Evolutionary conservation across 2,888 invertebrate species (phyloP).

Genomic region (Pollenia griseotomentosa): DNA sequence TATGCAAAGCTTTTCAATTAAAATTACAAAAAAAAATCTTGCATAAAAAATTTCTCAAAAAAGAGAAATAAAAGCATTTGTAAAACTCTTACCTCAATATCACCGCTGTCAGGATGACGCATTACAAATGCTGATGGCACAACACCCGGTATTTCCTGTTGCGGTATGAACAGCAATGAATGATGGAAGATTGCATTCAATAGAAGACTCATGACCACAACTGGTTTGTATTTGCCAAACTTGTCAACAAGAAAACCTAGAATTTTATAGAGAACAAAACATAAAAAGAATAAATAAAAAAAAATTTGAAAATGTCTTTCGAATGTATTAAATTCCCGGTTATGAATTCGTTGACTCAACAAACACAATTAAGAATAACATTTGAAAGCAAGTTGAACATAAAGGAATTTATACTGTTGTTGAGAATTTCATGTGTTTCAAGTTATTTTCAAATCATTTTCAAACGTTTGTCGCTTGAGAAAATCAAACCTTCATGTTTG

Average conservation of each 20-base stretch:
- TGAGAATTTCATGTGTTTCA: too few species aligned
- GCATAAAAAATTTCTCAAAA: too few species aligned
- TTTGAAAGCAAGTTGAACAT: too few species aligned
- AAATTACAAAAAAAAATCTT: conserved; percentile 10
- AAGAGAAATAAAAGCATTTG: conserved; percentile 24
- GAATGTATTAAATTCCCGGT: too few species aligned
- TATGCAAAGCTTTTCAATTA: conserved; percentile 61
- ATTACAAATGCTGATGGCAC: conserved; percentile 91
- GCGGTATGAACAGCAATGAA: conserved; percentile 90
- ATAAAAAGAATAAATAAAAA: conserved; percentile 2
- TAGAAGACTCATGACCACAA: conserved; percentile 91
- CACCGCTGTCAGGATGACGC: conserved; percentile 89
- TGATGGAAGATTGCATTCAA: conserved; percentile 92
- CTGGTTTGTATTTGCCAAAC: conserved; percentile 93
- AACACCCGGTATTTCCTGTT: conserved; percentile 91
- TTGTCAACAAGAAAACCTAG: conserved; percentile 93
- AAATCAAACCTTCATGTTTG: too few species aligned
- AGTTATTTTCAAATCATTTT: too few species aligned
- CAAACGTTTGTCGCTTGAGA: too few species aligned
- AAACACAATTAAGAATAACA: too few species aligned
- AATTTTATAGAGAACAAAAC: conserved; percentile 76
- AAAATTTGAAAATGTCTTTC: background rate
- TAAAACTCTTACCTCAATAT: conserved; percentile 87
- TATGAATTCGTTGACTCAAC: too few species aligned
- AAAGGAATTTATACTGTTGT: too few species aligned